These are phyloP conservation scores for Austrofundulus limnaeus DNA, from an alignment of 2,113 vertebrate genomes.

Conservation along the genomic window DNA sequence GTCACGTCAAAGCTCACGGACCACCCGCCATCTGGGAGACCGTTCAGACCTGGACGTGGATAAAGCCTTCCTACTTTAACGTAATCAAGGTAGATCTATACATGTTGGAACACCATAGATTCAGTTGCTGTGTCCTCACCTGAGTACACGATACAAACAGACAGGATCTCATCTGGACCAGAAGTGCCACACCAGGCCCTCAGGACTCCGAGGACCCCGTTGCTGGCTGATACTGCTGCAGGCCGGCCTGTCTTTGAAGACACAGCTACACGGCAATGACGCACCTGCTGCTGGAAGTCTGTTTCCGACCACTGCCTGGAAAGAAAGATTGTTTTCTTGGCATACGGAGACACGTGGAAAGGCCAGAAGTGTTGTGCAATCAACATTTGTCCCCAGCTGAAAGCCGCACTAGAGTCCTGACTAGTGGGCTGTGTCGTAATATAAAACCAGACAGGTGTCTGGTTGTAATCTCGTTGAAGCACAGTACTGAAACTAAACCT, in stretches of 20 bases:
- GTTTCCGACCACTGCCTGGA: constrained; percentile 82
- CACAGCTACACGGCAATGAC: constrained; percentile 42
- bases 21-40: constrained; percentile 83
- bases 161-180: constrained; percentile 78
- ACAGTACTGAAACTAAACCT: no score
- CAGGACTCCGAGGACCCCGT: constrained; percentile 78
- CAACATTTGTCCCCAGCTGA: no score
- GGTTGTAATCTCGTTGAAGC: no score
- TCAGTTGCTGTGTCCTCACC: constrained; percentile 67
- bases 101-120: neutral
- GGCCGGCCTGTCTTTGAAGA: constrained; percentile 42
- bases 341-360: constrained; percentile 13
- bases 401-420: constrained; percentile 62
- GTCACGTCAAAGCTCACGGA: constrained; percentile 66
- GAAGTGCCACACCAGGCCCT: constrained; percentile 82
- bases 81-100: fast-evolving
- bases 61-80: neutral
- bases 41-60: constrained; percentile 77
- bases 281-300: constrained; percentile 74
- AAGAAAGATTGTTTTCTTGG: constrained; percentile 82
- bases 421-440: neutral
- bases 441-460: neutral
- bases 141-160: constrained; percentile 83
- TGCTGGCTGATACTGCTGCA: constrained; percentile 75
- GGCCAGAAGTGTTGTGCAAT: constrained; percentile 61